Percentiles rank a stretch among this genome's conserved stretches.
phyloP scores from a whole-genome alignment of 2,888 invertebrate genomes.

The Hydropsyche betteni region DNA sequence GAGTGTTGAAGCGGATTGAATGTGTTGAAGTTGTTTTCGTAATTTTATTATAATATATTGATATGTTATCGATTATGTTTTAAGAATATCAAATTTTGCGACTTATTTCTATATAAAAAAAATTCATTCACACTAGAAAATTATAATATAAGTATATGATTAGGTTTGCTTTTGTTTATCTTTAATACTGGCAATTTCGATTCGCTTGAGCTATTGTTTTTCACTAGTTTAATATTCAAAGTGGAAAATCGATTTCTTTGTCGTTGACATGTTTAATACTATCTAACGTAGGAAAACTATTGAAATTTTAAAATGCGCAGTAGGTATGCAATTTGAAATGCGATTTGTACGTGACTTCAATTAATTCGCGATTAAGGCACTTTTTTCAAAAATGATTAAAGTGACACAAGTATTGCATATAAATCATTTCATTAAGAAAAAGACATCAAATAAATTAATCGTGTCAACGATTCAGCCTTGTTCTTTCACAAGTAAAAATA shows the following conservation, averaged over 20 bases:
- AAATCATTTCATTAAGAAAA: background rate
- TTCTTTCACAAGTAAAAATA: no score
- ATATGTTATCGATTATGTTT: no score
- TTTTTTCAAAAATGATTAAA: background rate
- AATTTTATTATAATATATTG: no score
- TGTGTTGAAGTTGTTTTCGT: no score
- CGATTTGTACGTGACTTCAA: constrained; percentile 18
- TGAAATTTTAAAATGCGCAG: background rate
- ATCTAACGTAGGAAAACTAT: background rate
- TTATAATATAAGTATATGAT: no score
- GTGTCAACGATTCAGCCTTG: no score
- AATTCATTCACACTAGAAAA: no score
- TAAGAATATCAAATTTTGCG: no score
- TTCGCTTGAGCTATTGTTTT: background rate
- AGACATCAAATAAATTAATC: background rate
- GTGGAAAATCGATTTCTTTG: background rate
- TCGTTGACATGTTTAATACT: background rate
- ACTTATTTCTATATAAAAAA: no score
- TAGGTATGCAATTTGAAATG: constrained; percentile 1
- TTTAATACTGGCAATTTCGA: no score
- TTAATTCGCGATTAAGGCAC: constrained; percentile 7
- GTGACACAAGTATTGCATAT: background rate
- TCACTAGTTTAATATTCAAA: background rate
- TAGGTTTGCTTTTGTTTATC: no score
- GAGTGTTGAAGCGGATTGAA: no score